Evolutionary conservation across 2,113 vertebrate genomes (phyloP).

Genomic region (Octodon degus): DNA sequence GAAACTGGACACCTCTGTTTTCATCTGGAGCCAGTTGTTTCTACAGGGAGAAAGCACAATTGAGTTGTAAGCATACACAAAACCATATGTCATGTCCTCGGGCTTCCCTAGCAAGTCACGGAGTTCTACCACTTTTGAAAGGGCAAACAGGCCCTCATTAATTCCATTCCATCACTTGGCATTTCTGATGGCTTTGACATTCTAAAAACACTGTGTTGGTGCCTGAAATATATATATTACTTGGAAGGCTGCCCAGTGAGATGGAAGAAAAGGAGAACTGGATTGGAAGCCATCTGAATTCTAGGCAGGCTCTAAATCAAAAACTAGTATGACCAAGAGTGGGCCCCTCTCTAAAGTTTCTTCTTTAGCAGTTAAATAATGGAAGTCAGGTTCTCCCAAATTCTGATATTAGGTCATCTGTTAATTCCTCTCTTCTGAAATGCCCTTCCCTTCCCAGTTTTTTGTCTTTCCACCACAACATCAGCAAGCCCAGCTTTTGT

Average conservation of each 20-base stretch:
- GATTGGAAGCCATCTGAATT: background rate
- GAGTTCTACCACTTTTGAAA: background rate
- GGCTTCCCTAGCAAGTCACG: background rate
- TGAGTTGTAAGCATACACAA: background rate
- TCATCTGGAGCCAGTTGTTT: background rate
- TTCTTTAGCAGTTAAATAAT: background rate
- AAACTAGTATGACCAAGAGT: background rate
- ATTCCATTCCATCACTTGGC: conserved; percentile 25
- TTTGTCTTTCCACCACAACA: background rate
- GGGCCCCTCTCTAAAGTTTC: background rate
- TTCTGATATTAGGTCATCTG: background rate
- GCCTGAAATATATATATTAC: background rate
- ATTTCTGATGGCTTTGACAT: conserved; percentile 6
- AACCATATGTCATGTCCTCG: background rate
- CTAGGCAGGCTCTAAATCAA: background rate
- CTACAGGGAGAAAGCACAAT: background rate
- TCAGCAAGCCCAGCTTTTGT: background rate
- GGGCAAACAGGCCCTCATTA: background rate
- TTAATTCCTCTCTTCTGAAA: background rate
- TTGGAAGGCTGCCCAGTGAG: background rate
- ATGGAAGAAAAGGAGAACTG: background rate
- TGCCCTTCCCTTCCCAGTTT: too few species aligned
- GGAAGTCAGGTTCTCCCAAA: background rate
- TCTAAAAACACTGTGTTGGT: background rate
- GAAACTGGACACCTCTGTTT: background rate